phyloP scores from a whole-genome alignment of 1,140 invertebrate species.

The Glomeris maerens region DNA sequence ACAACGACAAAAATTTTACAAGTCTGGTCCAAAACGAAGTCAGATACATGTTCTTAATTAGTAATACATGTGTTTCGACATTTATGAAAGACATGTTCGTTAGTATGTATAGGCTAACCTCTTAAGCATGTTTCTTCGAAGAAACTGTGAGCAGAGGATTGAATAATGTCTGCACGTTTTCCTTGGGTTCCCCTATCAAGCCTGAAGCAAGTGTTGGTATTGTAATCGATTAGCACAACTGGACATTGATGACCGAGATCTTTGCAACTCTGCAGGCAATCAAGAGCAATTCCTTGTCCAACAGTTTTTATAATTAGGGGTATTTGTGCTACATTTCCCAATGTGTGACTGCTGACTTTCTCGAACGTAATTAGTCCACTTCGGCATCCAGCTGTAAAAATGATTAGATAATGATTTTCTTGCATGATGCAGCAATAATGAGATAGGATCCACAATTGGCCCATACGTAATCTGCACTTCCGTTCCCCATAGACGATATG shows the following conservation, averaged over 20 bases:
- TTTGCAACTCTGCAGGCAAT: constrained; percentile 27
- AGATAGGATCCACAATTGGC: not conserved
- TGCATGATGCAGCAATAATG: not conserved
- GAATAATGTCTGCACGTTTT: constrained; percentile 29
- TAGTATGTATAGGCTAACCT: constrained; percentile 23
- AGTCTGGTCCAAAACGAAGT: too few relatives aligned
- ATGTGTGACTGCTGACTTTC: constrained; percentile 35
- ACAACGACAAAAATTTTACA: too few relatives aligned
- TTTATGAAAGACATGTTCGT: too few relatives aligned
- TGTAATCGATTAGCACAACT: constrained; percentile 35
- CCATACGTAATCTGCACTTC: constrained; percentile 31
- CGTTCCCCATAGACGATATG: constrained; percentile 32
- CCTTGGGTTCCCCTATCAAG: constrained; percentile 38
- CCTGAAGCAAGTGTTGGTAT: constrained; percentile 33
- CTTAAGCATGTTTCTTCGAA: constrained; percentile 38
- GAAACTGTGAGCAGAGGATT: constrained; percentile 32
- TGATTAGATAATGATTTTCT: not conserved
- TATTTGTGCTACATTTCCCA: constrained; percentile 32
- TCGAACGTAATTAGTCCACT: constrained; percentile 37
- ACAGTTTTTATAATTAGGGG: constrained; percentile 27
- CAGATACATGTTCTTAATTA: too few relatives aligned
- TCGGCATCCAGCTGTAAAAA: constrained; percentile 30
- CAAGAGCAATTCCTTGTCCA: constrained; percentile 31
- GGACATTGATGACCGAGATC: constrained; percentile 34
- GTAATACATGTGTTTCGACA: too few relatives aligned